phyloP scores from a whole-genome alignment of 2,888 invertebrate species.

The Spatulosminthurus flaviceps region DNA sequence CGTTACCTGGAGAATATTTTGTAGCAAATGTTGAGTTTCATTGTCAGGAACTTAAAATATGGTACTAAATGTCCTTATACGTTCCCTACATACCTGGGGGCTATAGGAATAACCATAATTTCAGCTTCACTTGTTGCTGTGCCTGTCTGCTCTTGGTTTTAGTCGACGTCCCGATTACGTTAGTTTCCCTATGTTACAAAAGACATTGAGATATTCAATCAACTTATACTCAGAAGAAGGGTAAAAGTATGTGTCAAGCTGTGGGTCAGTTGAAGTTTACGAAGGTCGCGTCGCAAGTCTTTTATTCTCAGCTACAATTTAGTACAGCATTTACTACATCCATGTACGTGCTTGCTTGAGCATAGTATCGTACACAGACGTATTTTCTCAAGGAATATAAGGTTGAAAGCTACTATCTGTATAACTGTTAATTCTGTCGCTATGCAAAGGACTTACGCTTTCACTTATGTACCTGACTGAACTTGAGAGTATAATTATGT shows the following conservation, averaged over 20 bases:
- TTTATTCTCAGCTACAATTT: neutral
- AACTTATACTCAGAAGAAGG: neutral
- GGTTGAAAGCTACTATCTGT: too few species aligned
- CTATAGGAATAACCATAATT: neutral
- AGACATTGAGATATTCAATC: slow-evolving; percentile 23
- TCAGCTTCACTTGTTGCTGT: neutral
- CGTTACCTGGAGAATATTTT: too few species aligned
- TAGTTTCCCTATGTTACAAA: neutral
- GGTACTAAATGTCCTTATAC: too few species aligned
- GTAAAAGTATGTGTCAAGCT: slow-evolving; percentile 19
- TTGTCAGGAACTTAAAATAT: too few species aligned
- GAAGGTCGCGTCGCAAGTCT: neutral
- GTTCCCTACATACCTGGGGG: too few species aligned
- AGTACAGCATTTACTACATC: neutral
- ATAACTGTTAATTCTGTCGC: too few species aligned
- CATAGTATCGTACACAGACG: too few species aligned
- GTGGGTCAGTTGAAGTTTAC: slow-evolving; percentile 13
- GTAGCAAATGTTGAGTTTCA: too few species aligned
- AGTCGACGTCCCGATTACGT: slow-evolving; percentile 7
- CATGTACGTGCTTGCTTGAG: neutral
- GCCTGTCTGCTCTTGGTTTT: neutral
- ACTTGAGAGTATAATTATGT: neutral
- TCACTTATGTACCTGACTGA: neutral
- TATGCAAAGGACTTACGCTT: too few species aligned
- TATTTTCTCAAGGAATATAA: too few species aligned